A percentile compares a stretch with the other conserved stretches of the same genome.
These are phyloP conservation scores for Nanorana parkeri DNA, from an alignment of 2,113 vertebrate species.

Conservation along the genomic window DNA sequence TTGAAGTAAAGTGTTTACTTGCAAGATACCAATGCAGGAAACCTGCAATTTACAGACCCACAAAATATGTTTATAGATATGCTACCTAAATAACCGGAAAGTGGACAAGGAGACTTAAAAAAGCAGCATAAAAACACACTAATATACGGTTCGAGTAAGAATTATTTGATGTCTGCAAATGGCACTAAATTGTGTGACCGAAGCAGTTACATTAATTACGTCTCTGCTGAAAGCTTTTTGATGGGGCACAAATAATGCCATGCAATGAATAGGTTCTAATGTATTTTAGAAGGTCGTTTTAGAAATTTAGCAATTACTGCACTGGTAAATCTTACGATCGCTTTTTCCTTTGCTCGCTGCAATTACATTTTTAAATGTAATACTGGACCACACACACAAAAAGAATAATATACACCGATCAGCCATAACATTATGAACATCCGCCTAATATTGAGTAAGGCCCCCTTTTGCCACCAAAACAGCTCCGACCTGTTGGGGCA, in stretches of 20 bases:
- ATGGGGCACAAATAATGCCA: slow-evolving; percentile 59
- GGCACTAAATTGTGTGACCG: slow-evolving; percentile 62
- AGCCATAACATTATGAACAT: too few relatives aligned
- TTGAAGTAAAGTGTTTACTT: neutral
- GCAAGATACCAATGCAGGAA: neutral
- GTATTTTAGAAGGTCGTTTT: slow-evolving; percentile 57
- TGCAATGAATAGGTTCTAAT: slow-evolving; percentile 61
- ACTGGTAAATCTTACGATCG: neutral
- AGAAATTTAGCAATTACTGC: neutral
- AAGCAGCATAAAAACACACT: slow-evolving; percentile 16
- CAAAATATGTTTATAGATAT: neutral
- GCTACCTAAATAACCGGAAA: slow-evolving; percentile 9
- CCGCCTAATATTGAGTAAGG: too few relatives aligned
- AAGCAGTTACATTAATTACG: slow-evolving; percentile 65
- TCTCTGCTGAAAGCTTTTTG: slow-evolving; percentile 69
- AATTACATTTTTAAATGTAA: neutral
- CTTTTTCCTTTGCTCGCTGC: neutral
- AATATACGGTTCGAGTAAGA: slow-evolving; percentile 18
- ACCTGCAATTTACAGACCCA: slow-evolving; percentile 1
- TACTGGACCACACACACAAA: neutral
- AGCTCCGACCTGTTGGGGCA: too few relatives aligned
- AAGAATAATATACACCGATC: too few relatives aligned
- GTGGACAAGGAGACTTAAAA: neutral
- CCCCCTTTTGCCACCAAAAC: too few relatives aligned
- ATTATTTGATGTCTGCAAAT: slow-evolving; percentile 66